phyloP scores from a whole-genome alignment of 2,797 vertebrate species.

The Iguana delicatissima region DNA sequence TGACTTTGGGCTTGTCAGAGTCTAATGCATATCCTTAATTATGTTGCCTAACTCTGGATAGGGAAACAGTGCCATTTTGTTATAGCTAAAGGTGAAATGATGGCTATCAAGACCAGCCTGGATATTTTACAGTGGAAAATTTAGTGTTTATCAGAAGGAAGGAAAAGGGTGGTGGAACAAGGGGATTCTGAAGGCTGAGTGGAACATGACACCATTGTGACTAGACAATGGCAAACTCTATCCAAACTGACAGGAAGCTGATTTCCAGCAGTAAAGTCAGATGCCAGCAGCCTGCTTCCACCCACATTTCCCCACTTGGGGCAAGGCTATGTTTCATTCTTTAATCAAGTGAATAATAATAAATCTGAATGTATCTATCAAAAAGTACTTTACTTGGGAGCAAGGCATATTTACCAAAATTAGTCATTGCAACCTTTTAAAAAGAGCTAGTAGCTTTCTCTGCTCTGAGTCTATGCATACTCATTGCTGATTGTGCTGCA shows the following conservation, averaged over 20 bases:
- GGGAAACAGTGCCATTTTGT: too few relatives aligned
- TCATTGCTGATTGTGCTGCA: neutral
- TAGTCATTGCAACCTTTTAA: neutral
- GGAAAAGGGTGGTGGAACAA: constrained; percentile 61
- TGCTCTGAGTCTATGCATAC: neutral
- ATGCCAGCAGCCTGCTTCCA: constrained; percentile 8
- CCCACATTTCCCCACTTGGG: neutral
- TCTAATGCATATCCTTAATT: neutral
- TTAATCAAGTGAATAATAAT: neutral
- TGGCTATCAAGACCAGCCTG: neutral
- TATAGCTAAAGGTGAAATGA: neutral
- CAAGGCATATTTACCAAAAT: neutral
- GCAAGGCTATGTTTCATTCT: constrained; percentile 16
- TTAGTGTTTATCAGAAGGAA: constrained; percentile 55
- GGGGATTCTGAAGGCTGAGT: constrained; percentile 42
- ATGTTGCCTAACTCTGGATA: neutral
- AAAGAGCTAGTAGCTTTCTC: neutral
- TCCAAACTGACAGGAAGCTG: neutral
- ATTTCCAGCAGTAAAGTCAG: neutral
- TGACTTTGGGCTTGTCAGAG: neutral
- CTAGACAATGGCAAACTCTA: constrained; percentile 22
- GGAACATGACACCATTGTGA: constrained; percentile 53
- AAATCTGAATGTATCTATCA: neutral
- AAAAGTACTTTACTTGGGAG: neutral
- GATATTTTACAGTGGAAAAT: constrained; percentile 25